Conservation (phyloP, 35 echinoderm and acorn worm species). For the Chiridota heheva region DNA sequence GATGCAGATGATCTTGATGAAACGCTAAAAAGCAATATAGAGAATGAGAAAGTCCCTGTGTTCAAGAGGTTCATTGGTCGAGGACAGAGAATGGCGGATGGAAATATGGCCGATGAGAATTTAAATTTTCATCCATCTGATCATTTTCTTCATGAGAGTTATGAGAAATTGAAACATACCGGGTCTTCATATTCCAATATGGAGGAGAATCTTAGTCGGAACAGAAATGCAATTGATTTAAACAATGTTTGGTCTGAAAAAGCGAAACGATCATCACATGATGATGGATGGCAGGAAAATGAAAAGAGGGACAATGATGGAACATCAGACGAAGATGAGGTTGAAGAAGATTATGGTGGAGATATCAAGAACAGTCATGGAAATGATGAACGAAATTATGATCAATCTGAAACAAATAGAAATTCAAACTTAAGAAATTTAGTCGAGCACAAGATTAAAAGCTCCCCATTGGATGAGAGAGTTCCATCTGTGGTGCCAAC, state of each 20-base stretch:
- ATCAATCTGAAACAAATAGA: background rate
- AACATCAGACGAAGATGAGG: background rate
- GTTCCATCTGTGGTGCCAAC: slow-evolving; percentile 21
- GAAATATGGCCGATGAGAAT: background rate
- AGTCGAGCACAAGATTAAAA: background rate
- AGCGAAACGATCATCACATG: too few relatives aligned
- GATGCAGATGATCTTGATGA: slow-evolving; percentile 1
- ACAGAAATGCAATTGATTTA: too few relatives aligned
- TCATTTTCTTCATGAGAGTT: background rate
- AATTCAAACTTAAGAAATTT: background rate
- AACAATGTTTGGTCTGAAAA: too few relatives aligned
- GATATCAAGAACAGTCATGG: slow-evolving; percentile 9
- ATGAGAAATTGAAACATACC: background rate
- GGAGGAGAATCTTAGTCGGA: background rate
- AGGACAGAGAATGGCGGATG: background rate
- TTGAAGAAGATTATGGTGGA: slow-evolving; percentile 35
- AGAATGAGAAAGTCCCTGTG: background rate
- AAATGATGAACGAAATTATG: background rate
- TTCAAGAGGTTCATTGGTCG: background rate
- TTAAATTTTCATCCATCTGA: background rate
- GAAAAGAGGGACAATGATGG: background rate
- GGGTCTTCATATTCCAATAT: background rate
- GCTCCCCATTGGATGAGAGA: background rate
- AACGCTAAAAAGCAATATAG: slow-evolving; percentile 18
- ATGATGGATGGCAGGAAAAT: background rate